A percentile compares a stretch with the other conserved stretches of the same genome.
phyloP scores from a whole-genome alignment of 2,113 vertebrate genomes.

The Candoia aspera region DNA sequence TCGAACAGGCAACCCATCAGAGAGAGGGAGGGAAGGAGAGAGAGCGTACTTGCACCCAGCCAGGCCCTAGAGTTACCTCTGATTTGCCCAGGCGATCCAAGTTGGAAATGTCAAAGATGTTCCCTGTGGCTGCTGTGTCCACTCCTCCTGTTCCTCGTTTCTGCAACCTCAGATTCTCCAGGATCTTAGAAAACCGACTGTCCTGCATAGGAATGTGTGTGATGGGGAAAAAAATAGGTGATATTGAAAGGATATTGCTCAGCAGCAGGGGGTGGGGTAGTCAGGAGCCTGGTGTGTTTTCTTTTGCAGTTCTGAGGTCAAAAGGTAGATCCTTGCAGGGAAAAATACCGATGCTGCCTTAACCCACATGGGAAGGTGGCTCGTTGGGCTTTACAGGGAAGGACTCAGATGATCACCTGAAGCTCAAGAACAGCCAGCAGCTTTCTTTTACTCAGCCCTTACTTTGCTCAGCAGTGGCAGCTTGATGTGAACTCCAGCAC shows the following conservation, averaged over 20 bases:
- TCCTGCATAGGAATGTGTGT: constrained; percentile 74
- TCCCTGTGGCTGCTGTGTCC: constrained; percentile 89
- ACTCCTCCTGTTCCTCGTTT: constrained; percentile 95
- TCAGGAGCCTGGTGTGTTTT: not conserved
- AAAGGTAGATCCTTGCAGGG: not conserved
- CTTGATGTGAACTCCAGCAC: constrained; percentile 84
- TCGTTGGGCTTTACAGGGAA: not conserved
- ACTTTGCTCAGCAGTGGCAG: constrained; percentile 84
- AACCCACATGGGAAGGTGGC: not conserved
- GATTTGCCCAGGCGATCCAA: constrained; percentile 95
- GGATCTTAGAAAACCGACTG: constrained; percentile 86
- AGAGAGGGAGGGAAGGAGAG: not conserved
- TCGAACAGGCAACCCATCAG: not conserved
- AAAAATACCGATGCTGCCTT: too few relatives aligned
- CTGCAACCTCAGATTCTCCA: constrained; percentile 92
- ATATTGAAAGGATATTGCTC: not conserved
- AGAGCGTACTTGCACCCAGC: not conserved
- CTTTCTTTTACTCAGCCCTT: constrained; percentile 12
- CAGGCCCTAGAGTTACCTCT: constrained; percentile 73
- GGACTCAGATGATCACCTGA: not conserved
- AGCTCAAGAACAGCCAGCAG: not conserved
- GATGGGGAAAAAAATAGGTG: not conserved
- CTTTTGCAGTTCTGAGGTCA: too few relatives aligned
- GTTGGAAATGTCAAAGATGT: constrained; percentile 93
- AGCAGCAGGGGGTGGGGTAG: not conserved